Evolutionary conservation across 2,888 invertebrate species (phyloP), one percentile per base, ranked within the genome.

Genomic region (Harpalus rufipes): DNA sequence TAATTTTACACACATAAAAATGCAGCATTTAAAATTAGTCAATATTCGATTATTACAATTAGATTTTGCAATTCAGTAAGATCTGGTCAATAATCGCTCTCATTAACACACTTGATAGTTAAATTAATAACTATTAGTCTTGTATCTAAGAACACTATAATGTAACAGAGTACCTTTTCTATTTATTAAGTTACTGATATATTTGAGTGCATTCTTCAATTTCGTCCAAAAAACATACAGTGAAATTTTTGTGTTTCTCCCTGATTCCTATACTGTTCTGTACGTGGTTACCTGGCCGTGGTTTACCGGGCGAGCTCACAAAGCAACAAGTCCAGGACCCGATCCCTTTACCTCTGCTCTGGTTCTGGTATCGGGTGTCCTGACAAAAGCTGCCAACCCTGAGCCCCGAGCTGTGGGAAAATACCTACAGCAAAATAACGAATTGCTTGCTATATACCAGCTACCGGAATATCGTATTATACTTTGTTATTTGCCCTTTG

Each of bases 271-370:
- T 0, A 3, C 44, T 51, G 44, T 32, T 32, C 32, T 1, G 32
- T 32, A 32, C 10, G 12, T 51, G 44, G 44, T 51, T 51, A 51
- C 44, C 44, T 51, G 44, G 44, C 68, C 68, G 68, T 68, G 68
- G 68, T 68, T 68, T 68, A 68, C 68, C 68, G 32, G 32, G 32
- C 68, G 18, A 32, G 12, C 32, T 21, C 68, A 68, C 68, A 68
- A 68, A 68, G 68, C 68, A 68, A 68, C 68, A 68, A 68, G 68
- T 68, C 68, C 68, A 32, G 32, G 14, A 41, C 68, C 39, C 7
- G 12, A 32, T n/a, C 68, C n/a, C 68, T 39, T 7, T 25, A 5
- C 68, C 63, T 14, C 32, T 32, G 32, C 39, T 39, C n/a, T 25
- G 12, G 32, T 51, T 12, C 12, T 12, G 10, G 10, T 51, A 12